These are phyloP conservation scores for Sula dactylatra DNA, from an alignment of 2,113 vertebrate species.

Conservation along the genomic window DNA sequence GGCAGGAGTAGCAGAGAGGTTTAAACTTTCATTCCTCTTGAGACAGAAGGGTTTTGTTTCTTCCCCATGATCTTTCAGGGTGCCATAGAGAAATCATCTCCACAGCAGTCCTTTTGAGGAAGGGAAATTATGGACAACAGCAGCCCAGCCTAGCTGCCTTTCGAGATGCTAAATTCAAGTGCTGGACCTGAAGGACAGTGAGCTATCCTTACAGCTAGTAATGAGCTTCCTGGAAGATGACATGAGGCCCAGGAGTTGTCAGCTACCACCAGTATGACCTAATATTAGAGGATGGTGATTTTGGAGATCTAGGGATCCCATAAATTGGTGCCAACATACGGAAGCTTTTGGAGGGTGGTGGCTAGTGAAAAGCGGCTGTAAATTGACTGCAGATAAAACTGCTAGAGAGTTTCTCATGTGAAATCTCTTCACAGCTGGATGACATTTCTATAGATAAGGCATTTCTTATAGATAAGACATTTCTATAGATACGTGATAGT, in stretches of 20 bases:
- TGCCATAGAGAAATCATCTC: not conserved
- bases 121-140: not conserved
- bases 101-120: not conserved
- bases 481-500: not conserved
- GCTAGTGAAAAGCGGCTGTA: not conserved
- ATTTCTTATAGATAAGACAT: too few species aligned
- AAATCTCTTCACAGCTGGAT: not conserved
- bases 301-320: not conserved
- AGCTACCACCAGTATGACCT: not conserved
- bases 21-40: not conserved
- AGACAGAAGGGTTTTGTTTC: not conserved
- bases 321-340: not conserved
- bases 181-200: fast-evolving
- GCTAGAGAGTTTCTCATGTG: not conserved
- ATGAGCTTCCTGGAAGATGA: not conserved
- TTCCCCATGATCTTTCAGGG: not conserved
- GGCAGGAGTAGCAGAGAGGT: not conserved
- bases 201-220: not conserved
- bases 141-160: not conserved
- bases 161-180: not conserved
- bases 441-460: not conserved
- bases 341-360: not conserved
- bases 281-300: not conserved
- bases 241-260: not conserved
- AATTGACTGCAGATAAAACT: not conserved